phyloP scores from a whole-genome alignment of 2,888 invertebrate genomes.

The Diabrotica balteata region DNA sequence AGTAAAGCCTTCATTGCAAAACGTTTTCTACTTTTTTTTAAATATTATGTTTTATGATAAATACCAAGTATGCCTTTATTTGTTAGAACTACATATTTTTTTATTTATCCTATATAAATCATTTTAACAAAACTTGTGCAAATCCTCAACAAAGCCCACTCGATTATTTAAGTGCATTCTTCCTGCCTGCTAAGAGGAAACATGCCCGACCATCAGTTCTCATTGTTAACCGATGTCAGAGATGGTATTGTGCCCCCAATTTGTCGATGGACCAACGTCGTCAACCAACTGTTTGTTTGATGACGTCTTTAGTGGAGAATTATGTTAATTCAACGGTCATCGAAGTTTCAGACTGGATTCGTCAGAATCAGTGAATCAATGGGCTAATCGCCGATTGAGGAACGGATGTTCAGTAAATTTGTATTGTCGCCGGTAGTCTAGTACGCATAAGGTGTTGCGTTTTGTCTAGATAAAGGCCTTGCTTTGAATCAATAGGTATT shows the following conservation, averaged over 20 bases:
- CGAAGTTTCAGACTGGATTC: constrained; percentile 22
- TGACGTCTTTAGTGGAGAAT: constrained; percentile 41
- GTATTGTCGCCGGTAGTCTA: background rate
- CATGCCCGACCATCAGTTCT: constrained; percentile 31
- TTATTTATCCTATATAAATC: too few relatives aligned
- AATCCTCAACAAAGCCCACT: constrained; percentile 32
- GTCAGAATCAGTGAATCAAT: constrained; percentile 26
- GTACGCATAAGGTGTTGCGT: background rate
- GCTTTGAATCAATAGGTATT: background rate
- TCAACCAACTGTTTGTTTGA: constrained; percentile 42
- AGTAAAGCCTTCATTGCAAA: too few relatives aligned
- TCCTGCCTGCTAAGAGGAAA: constrained; percentile 46
- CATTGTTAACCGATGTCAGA: constrained; percentile 33
- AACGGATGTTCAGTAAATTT: background rate
- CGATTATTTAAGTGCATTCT: constrained; percentile 45
- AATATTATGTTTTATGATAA: too few relatives aligned
- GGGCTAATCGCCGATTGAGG: constrained; percentile 21
- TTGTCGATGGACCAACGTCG: constrained; percentile 37
- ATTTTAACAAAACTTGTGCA: background rate
- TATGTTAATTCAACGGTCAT: constrained; percentile 38
- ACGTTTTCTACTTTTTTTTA: too few relatives aligned
- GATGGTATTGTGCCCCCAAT: constrained; percentile 41
- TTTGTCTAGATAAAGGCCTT: background rate
- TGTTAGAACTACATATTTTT: too few relatives aligned
- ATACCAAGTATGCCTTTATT: too few relatives aligned